Conservation (phyloP, 2,113 vertebrate genomes). For the Phainopepla nitens region DNA sequence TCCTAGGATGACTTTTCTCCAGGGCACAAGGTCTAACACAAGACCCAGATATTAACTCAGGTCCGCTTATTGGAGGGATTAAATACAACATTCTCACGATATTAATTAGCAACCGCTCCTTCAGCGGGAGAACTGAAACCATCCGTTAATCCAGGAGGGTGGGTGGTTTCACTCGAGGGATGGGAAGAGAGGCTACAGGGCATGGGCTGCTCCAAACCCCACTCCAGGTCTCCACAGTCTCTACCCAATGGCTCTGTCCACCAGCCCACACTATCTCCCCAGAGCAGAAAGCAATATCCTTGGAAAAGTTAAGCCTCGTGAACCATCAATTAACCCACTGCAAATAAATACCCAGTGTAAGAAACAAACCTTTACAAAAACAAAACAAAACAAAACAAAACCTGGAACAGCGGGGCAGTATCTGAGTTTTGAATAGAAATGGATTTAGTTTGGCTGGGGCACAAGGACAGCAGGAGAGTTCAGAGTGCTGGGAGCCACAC, state of each 20-base stretch:
- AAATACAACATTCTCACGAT: neutral
- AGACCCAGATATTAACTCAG: neutral
- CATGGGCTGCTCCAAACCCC: neutral
- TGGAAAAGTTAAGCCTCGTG: neutral
- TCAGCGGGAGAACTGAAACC: neutral
- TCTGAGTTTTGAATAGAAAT: slow-evolving; percentile 38
- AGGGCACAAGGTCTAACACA: neutral
- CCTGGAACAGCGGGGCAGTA: neutral
- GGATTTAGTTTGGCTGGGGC: slow-evolving; percentile 46
- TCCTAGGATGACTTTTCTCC: slow-evolving; percentile 2
- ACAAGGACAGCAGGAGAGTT: slow-evolving; percentile 13
- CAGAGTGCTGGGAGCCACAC: neutral
- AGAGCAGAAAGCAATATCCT: neutral
- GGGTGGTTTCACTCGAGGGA: neutral
- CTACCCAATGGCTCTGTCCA: neutral
- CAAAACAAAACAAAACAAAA: neutral
- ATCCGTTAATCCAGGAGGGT: neutral
- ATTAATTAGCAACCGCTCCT: neutral
- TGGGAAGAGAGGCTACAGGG: neutral
- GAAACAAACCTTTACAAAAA: slow-evolving; percentile 2
- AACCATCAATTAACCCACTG: neutral
- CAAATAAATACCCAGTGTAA: neutral
- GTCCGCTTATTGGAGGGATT: neutral
- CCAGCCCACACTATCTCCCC: neutral
- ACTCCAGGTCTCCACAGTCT: neutral